Evolutionary conservation across 2,797 vertebrate species (phyloP), one percentile per base, ranked within the genome.

Genomic region (Diplodus puntazzo): DNA sequence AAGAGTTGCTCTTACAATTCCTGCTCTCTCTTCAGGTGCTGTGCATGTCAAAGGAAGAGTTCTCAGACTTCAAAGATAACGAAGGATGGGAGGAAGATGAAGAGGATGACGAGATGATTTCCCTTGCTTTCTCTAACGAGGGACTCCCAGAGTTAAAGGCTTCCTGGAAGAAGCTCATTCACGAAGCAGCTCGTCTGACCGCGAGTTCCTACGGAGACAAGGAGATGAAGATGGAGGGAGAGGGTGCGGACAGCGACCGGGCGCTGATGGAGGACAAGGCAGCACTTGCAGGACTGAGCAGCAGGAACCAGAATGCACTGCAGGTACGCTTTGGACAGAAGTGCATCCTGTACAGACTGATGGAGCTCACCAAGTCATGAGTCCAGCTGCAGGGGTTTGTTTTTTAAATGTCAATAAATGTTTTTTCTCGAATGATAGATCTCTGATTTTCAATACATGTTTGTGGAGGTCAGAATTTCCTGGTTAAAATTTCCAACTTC

Each of bases 271-370:
- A 85, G 14, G 88, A 97, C 39, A 43, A 88, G 23, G 93, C 78
- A 4, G 88, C 67, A 1, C 88, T 95, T 0, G 67, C 70, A 16
- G 81, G 83, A 49, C 94, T 98, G 74, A 94, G 87, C 77, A 83
- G 72, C 63, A 92, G 97, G 75, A 96, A 97, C 86, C 94, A 92
- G 81, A 95, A 94, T 10, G 96, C 97, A 0, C 89, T 99, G 82
- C 96, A 99, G 0, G 97, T 99, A 25, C 96, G 97, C 50, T 96
- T 95, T 0, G 97, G 98, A 2, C 98, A 99, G 93, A 99, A 97
- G 76, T 94, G 73, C 87, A 98, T 99, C 87, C 79, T 99, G 80
- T 81, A 94, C 45, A 94, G 87, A 64, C 73, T 99, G 60, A 81
- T 97, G 23, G 92, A 96, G 73, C 89, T 98, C 79, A 94, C 96